A percentile compares a stretch with the other conserved stretches of the same genome.
phyloP scores from a whole-genome alignment of 2,888 invertebrate genomes.

The Hirtodrosophila histrioides region DNA sequence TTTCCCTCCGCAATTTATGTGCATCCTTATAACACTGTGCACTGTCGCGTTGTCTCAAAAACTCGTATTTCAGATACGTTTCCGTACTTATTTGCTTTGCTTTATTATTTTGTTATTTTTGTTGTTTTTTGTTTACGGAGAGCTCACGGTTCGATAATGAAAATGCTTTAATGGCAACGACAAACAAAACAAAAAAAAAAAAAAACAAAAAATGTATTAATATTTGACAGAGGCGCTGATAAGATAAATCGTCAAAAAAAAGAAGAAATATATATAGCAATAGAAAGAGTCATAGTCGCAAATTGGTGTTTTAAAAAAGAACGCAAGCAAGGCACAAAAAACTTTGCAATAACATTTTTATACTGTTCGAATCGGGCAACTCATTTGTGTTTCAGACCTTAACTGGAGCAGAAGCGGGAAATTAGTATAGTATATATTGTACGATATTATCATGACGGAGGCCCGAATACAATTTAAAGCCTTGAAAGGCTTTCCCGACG shows the following conservation, averaged over 20 bases:
- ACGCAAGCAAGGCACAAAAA: conserved; percentile 11
- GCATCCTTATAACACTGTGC: conserved; percentile 38
- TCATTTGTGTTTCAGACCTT: conserved; percentile 54
- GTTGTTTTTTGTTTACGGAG: conserved; percentile 3
- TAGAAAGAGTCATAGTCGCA: conserved; percentile 7
- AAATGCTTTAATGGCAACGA: conserved; percentile 47
- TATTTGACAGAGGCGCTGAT: conserved; percentile 43
- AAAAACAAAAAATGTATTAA: conserved; percentile 22
- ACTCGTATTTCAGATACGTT: conserved; percentile 45
- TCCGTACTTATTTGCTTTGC: conserved; percentile 9
- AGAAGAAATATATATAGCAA: background rate
- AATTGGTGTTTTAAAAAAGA: conserved; percentile 15
- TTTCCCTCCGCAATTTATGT: no score
- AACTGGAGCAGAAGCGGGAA: conserved; percentile 20
- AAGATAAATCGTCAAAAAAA: conserved; percentile 38
- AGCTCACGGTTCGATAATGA: conserved; percentile 40
- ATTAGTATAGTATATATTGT: background rate
- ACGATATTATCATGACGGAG: conserved; percentile 28
- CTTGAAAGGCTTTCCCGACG: conserved; percentile 86
- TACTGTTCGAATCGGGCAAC: conserved; percentile 10
- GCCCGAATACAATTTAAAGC: conserved; percentile 79
- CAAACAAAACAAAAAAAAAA: conserved; percentile 30
- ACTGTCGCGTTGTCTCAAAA: conserved; percentile 12
- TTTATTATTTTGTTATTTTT: conserved; percentile 12
- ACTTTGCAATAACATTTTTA: conserved; percentile 22